phyloP scores from a whole-genome alignment of 2,113 vertebrate genomes.

The Pimephales promelas region DNA sequence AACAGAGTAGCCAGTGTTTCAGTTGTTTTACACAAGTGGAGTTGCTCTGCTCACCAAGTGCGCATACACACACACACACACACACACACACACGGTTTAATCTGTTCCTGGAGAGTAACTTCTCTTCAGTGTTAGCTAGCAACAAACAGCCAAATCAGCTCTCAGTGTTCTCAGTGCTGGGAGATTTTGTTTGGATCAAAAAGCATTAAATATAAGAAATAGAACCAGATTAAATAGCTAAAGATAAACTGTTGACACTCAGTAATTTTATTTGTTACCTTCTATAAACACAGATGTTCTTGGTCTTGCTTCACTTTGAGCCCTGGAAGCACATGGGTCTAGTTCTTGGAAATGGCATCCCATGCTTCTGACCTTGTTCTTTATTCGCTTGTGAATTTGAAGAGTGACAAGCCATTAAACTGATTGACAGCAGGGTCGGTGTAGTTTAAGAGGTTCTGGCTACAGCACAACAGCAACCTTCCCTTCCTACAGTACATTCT shows the following conservation, averaged over 20 bases:
- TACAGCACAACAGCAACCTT: conserved; percentile 3
- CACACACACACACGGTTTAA: neutral
- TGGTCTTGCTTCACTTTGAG: neutral
- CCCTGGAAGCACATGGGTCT: neutral
- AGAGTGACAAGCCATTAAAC: conserved; percentile 35
- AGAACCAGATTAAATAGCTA: neutral
- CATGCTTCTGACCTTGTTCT: conserved; percentile 6
- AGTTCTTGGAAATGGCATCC: neutral
- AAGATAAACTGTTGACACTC: neutral
- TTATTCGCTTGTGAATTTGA: conserved; percentile 29
- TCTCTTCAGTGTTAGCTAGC: conserved; percentile 18
- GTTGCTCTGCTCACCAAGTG: no score
- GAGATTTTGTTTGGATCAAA: neutral
- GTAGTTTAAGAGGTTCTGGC: conserved; percentile 43
- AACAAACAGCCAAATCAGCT: conserved; percentile 24
- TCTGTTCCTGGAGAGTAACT: conserved; percentile 43
- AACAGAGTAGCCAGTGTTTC: conserved; percentile 34
- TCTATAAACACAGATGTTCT: conserved; percentile 1
- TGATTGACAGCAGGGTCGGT: conserved; percentile 51
- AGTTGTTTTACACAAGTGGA: neutral
- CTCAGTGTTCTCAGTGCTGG: neutral
- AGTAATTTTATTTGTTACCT: neutral
- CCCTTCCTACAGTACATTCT: neutral
- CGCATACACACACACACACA: neutral
- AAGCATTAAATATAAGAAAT: neutral